Base-by-base conservation (phyloP, 2,888 invertebrate species). In the Nasonia oneida region DNA sequence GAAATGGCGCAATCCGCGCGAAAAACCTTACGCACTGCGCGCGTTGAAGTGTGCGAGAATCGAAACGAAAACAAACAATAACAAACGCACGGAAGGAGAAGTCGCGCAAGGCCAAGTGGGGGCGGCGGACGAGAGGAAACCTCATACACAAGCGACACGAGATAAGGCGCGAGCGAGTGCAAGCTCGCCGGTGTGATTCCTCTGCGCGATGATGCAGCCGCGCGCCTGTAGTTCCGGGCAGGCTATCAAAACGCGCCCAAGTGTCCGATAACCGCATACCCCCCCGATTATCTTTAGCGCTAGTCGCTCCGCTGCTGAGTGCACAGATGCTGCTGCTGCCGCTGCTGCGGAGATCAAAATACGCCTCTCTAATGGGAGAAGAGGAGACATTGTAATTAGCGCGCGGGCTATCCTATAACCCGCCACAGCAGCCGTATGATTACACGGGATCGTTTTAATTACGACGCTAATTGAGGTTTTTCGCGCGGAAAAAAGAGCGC, bases 371-470 rank as follows among this genome's bases (percentile, higher is more conserved):
- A 84, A 86, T 74, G 81, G 77, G 67, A 81, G 84, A 81, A 67
- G 47, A 74, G 81, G 84, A 81, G 78, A 84, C 81, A 81, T 86
- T 84, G 74, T 84, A 81, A 86, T 86, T 86, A 86, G 84, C 84
- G 50, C 67, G 33, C n/a, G 57, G 39, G 61, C 75, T 75, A 67
- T 86, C 73, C 82, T 57, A 53, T 74, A 74, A 61, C 78, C 33
- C 64, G 39, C 53, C 39, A 29, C 29, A 29, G 23, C 4, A 37
- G 70, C 64, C 70, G 57, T 29, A 77, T 81, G 81, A 86, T 84
- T 81, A 84, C 53, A 67, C 78, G 73, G 61, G 77, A 84, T 81
- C 86, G 78, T 84, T 86, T 86, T 86, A 84, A 84, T 86, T 84
- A 84, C 81, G 75, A 47, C 86, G 84, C 67, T 81, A 86, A 84